A percentile compares a stretch with the other conserved stretches of the same genome.
phyloP scores from a whole-genome alignment of 1,140 invertebrate species.

The Gonioctena quinquepunctata region DNA sequence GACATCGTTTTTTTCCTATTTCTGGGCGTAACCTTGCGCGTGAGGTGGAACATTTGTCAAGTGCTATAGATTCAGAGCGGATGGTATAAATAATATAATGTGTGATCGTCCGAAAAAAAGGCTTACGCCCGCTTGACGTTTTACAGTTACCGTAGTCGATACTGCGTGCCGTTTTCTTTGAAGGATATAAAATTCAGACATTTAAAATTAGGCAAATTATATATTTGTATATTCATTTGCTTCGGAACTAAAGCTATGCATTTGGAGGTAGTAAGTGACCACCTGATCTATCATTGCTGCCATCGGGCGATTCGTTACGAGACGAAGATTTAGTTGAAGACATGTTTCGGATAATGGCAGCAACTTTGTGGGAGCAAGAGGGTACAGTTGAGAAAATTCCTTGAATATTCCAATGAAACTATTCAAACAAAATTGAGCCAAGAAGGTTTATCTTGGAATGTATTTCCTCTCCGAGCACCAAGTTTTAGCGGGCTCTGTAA shows the following conservation, averaged over 20 bases:
- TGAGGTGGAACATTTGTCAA: too few species aligned
- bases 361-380: conserved; percentile 41
- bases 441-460: conserved; percentile 9
- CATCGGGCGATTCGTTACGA: background rate
- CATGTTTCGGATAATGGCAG: conserved; percentile 46
- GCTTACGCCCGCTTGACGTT: conserved; percentile 20
- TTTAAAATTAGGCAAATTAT: conserved; percentile 36
- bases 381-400: conserved; percentile 44
- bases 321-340: conserved; percentile 13
- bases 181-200: conserved; percentile 31
- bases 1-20: background rate
- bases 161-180: conserved; percentile 32
- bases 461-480: conserved; percentile 43
- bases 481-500: conserved; percentile 57
- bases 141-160: background rate
- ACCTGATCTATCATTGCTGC: conserved; percentile 43
- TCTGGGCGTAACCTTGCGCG: background rate
- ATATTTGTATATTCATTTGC: conserved; percentile 45
- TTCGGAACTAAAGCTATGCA: conserved; percentile 47
- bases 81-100: background rate
- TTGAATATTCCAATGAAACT: conserved; percentile 40
- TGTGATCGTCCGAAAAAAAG: conserved; percentile 14
- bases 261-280: conserved; percentile 46
- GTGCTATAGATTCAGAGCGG: background rate
- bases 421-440: background rate